Evolutionary conservation across 2,113 vertebrate species (phyloP).

Genomic region (Plestiodon gilberti): DNA sequence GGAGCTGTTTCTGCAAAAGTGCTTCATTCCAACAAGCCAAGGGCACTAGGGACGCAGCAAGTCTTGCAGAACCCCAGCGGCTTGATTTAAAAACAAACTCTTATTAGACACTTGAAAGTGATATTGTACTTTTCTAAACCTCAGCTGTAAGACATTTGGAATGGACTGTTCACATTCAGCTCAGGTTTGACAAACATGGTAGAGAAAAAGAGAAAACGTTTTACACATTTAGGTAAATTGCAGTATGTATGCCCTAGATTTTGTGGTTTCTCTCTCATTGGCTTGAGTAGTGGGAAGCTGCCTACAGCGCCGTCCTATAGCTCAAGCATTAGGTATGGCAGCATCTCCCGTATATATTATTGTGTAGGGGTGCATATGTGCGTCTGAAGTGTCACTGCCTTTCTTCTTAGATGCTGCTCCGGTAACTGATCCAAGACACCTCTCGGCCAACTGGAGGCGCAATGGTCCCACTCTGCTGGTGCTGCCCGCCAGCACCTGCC

Average conservation of each 20-base stretch:
- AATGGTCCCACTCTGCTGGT: constrained; percentile 52
- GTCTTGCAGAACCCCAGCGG: neutral
- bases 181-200: neutral
- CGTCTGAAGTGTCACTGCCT: neutral
- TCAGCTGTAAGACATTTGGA: neutral
- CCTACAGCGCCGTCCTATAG: no score
- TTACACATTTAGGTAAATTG: neutral
- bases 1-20: neutral
- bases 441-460: neutral
- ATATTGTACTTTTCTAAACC: neutral
- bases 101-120: neutral
- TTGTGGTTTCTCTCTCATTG: neutral
- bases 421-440: neutral
- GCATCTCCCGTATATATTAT: neutral
- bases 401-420: constrained; percentile 12
- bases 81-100: neutral
- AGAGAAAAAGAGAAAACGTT: neutral
- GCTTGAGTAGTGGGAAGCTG: no score
- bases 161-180: neutral
- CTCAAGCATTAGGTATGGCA: neutral
- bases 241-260: neutral
- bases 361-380: no score
- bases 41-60: neutral
- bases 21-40: neutral
- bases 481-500: constrained; percentile 41